Evolutionary conservation across 2,113 vertebrate genomes (phyloP).

Genomic region (Ceyx melanurus): DNA sequence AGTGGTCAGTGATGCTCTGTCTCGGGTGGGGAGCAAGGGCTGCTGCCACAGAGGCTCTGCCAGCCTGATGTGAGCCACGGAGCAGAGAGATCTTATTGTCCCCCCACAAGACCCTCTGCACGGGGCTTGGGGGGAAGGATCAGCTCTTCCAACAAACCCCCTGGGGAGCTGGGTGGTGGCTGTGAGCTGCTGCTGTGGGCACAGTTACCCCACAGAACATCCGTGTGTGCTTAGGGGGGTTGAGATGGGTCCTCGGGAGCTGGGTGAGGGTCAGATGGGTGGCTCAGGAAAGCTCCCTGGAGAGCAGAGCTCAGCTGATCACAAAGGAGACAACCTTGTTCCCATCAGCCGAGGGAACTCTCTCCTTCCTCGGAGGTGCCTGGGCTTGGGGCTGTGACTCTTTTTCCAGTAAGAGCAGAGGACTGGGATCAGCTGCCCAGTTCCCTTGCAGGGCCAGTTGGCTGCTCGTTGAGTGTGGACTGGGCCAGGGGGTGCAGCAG

Average conservation of each 20-base stretch:
- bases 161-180: background rate
- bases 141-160: background rate
- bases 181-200: background rate
- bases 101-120: fast-evolving
- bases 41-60: background rate
- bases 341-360: background rate
- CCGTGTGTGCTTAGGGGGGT: background rate
- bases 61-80: background rate
- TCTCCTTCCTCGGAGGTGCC: background rate
- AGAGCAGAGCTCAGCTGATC: background rate
- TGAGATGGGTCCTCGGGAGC: background rate
- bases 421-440: background rate
- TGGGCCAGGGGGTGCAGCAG: background rate
- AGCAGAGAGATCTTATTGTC: background rate
- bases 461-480: fast-evolving
- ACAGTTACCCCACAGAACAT: background rate
- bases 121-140: no score
- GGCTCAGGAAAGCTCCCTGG: fast-evolving
- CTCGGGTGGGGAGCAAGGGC: background rate
- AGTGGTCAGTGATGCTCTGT: background rate
- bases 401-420: background rate
- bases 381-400: background rate
- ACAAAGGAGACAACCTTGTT: background rate
- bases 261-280: fast-evolving
- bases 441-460: fast-evolving